Evolutionary conservation across 2,888 invertebrate species (phyloP), one percentile per base, ranked within the genome.

Genomic region (Norana najaformis): DNA sequence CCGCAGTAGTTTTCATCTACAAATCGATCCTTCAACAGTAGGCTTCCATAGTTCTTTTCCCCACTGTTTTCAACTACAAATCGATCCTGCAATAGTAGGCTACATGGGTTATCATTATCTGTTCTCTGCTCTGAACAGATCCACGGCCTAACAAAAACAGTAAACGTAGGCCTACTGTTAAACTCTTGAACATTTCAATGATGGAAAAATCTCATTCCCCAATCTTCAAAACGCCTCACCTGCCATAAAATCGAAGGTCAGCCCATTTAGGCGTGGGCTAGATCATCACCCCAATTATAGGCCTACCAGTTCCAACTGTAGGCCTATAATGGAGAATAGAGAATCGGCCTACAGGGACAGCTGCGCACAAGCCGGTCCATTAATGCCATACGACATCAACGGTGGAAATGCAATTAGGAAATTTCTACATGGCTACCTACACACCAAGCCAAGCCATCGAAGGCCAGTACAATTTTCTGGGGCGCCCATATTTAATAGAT

Each of bases 391-490:
- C n/a, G 11, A 47, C 47, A 47, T 47, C 47, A 23, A 47, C 47
- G 4, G 47, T 3, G n/a, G 69, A 69, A 69, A 69, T 30, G n/a
- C 69, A 69, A 69, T 53, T 53, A 30, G 53, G 53, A 30, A 53
- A 53, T n/a, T 69, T 11, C 30, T n/a, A n/a, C n/a, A n/a, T n/a
- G 69, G n/a, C 69, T n/a, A 69, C 47, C n/a, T n/a, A 69, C 69
- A 30, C n/a, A 69, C n/a, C 69, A 69, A n/a, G 69, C 69, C 69
- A 69, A 69, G n/a, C n/a, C 69, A n/a, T 69, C n/a, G 69, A 69
- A 69, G n/a, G 69, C 69, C 69, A 69, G 69, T n/a, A 69, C n/a
- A 69, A 69, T 69, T 69, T 11, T n/a, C 69, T 30, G n/a, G 41
- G 69, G 69, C n/a, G 69, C n/a, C 69, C 69, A 69, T 69, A 69